phyloP scores from a whole-genome alignment of 2,113 vertebrate species.

The Hyaena hyaena region DNA sequence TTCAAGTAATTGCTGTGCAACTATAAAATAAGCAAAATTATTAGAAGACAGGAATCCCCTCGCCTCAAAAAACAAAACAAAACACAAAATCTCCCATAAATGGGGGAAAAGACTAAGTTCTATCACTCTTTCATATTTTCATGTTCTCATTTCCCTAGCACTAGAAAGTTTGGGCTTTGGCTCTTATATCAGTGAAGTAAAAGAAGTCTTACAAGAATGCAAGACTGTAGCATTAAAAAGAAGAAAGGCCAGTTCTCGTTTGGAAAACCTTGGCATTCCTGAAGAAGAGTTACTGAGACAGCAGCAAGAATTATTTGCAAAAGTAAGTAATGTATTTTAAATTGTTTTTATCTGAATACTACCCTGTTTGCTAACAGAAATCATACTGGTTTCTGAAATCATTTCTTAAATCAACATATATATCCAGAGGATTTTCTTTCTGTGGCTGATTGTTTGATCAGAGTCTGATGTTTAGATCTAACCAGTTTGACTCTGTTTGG shows the following conservation, averaged over 20 bases:
- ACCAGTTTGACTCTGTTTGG: neutral
- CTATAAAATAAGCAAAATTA: conserved; percentile 55
- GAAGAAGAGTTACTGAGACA: conserved; percentile 98
- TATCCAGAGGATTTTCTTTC: neutral
- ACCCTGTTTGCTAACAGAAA: conserved; percentile 57
- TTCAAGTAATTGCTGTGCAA: neutral
- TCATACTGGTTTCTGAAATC: conserved; percentile 35
- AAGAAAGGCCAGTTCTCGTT: conserved; percentile 97
- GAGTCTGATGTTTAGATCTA: conserved; percentile 25
- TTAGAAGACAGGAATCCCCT: neutral
- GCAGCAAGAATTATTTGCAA: conserved; percentile 98
- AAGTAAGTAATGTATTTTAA: conserved; percentile 89
- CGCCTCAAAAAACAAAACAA: neutral
- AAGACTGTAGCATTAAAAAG: conserved; percentile 99
- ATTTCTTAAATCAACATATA: neutral
- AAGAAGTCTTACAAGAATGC: conserved; percentile 99
- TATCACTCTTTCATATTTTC: conserved; percentile 46
- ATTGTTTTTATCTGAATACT: conserved; percentile 59
- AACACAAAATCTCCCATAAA: neutral
- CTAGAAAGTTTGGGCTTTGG: conserved; percentile 99
- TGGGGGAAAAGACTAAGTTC: conserved; percentile 1
- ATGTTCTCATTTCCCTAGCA: conserved; percentile 85
- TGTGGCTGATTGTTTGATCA: conserved; percentile 2
- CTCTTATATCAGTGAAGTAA: conserved; percentile 98
- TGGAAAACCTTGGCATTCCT: conserved; percentile 99